Evolutionary conservation across 2,888 invertebrate genomes (phyloP).

Genomic region (Diplazon laetatorius): DNA sequence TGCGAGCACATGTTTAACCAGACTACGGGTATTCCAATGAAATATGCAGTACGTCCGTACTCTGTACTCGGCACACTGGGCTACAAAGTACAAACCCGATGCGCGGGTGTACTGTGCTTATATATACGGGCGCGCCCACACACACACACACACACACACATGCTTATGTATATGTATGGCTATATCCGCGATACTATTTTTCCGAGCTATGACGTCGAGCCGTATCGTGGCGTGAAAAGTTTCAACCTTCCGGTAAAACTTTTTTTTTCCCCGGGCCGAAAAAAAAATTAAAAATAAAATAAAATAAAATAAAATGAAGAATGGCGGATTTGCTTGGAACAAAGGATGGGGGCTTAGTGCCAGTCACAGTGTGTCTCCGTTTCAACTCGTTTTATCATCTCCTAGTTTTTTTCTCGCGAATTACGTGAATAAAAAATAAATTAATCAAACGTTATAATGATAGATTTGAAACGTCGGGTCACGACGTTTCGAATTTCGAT

Average conservation of each 20-base stretch:
- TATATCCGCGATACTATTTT: not conserved
- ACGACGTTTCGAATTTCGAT: slow-evolving; percentile 2
- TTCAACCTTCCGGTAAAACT: slow-evolving; percentile 8
- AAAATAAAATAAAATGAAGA: not conserved
- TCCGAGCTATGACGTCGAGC: not conserved
- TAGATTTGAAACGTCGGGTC: too few relatives aligned
- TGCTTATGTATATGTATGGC: not conserved
- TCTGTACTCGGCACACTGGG: not conserved
- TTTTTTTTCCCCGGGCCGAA: not conserved
- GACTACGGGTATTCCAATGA: not conserved
- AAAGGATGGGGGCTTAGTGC: not conserved
- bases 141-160: too few relatives aligned
- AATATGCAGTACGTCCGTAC: not conserved
- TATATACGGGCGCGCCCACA: too few relatives aligned
- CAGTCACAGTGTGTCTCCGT: not conserved
- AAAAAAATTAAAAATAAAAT: not conserved
- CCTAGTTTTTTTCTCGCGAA: not conserved
- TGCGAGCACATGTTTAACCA: not conserved
- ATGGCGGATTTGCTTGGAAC: not conserved
- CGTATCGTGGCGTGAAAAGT: not conserved
- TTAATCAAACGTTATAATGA: not conserved
- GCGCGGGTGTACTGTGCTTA: not conserved
- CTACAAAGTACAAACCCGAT: not conserved
- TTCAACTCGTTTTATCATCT: not conserved
- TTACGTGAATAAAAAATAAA: not conserved